phyloP scores from a whole-genome alignment of 2,888 invertebrate species.

The Thereva nobilitata region DNA sequence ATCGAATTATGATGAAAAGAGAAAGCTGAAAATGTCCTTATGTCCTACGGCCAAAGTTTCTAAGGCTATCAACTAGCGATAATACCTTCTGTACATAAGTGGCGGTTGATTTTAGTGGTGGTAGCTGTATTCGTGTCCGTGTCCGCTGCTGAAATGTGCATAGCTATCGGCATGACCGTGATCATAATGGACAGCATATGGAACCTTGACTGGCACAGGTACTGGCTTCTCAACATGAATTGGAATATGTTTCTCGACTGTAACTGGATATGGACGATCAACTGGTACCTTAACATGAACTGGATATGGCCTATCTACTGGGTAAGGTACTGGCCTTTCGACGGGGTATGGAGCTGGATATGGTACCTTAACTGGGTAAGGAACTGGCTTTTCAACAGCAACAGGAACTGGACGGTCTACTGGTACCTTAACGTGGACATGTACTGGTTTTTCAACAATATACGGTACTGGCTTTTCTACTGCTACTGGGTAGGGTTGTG shows the following conservation, averaged over 20 bases:
- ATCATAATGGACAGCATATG: constrained; percentile 65
- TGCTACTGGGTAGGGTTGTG: constrained; percentile 63
- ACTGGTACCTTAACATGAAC: constrained; percentile 76
- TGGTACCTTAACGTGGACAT: constrained; percentile 60
- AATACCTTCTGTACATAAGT: constrained; percentile 11
- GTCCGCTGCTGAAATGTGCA: constrained; percentile 62
- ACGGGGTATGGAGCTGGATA: constrained; percentile 73
- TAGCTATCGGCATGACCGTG: constrained; percentile 46
- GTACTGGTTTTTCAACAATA: constrained; percentile 71
- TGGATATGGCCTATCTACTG: constrained; percentile 68
- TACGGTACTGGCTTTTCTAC: constrained; percentile 66
- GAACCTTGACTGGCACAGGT: constrained; percentile 68
- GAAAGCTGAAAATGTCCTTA: constrained; percentile 22
- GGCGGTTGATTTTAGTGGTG: constrained; percentile 42
- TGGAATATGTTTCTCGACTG: constrained; percentile 68
- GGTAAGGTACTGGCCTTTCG: constrained; percentile 69
- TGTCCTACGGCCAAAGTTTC: constrained; percentile 30
- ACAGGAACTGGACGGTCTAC: constrained; percentile 71
- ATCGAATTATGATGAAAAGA: constrained; percentile 18
- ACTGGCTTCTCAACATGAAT: constrained; percentile 66
- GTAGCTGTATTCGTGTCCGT: constrained; percentile 51
- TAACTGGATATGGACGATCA: constrained; percentile 67
- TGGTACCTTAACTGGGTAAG: constrained; percentile 76
- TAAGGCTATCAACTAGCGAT: constrained; percentile 23
- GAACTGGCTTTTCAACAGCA: constrained; percentile 67